A percentile compares a stretch with the other conserved stretches of the same genome.
These are phyloP conservation scores for Caenorhabditis sp. DNA, from an alignment of 2,888 invertebrate genomes.

Conservation along the genomic window DNA sequence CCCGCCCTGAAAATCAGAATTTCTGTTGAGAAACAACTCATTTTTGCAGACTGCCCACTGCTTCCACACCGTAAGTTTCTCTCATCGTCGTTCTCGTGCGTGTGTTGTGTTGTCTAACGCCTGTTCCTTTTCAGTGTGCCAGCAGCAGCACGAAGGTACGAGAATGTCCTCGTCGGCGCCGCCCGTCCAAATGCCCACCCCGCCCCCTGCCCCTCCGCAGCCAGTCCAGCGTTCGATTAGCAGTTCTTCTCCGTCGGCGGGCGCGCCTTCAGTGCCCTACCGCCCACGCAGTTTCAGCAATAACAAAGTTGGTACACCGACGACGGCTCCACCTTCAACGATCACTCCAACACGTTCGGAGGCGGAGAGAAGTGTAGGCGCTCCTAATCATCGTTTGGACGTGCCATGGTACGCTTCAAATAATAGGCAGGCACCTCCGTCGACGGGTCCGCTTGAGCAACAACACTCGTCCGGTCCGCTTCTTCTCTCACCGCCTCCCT, in stretches of 20 bases:
- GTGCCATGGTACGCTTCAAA: conserved; percentile 7
- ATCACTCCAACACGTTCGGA: too few relatives aligned
- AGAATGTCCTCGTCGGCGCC: background rate
- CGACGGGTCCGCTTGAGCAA: too few relatives aligned
- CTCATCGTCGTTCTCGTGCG: background rate
- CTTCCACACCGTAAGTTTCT: conserved; percentile 4
- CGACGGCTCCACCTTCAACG: too few relatives aligned
- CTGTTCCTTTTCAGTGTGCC: conserved; percentile 11
- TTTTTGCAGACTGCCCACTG: too few relatives aligned
- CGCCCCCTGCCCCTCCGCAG: too few relatives aligned
- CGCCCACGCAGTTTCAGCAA: conserved; percentile 16
- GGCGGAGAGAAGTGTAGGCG: conserved; percentile 15
- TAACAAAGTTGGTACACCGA: too few relatives aligned
- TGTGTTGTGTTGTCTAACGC: conserved; percentile 12
- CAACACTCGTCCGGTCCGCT: too few relatives aligned
- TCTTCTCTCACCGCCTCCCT: too few relatives aligned
- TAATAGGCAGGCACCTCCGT: background rate
- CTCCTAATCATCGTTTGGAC: conserved; percentile 5
- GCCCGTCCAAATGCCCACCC: background rate
- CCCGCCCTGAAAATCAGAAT: too few relatives aligned
- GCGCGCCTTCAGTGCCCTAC: background rate
- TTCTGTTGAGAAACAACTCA: too few relatives aligned
- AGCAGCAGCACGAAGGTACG: background rate
- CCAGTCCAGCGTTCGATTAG: background rate
- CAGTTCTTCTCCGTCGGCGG: too few relatives aligned